Percentiles rank a stretch among this genome's conserved stretches.
These are phyloP conservation scores for Girardia tigrina DNA, from an alignment of 2,888 invertebrate species.

Conservation along the genomic window DNA sequence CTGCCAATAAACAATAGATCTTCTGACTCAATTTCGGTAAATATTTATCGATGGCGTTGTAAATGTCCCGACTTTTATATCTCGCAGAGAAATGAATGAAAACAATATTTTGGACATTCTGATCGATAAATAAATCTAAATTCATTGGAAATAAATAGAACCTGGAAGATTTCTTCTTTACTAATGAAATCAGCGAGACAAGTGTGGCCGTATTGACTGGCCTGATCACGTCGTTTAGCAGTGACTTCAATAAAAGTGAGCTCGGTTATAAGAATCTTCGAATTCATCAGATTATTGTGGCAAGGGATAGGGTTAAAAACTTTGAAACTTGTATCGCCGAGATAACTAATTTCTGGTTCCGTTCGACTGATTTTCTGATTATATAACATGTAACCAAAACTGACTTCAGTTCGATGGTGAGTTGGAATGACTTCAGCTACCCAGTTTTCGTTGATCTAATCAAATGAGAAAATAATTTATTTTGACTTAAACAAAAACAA, in stretches of 20 bases:
- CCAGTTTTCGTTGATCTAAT: slow-evolving; percentile 28
- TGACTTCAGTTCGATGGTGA: slow-evolving; percentile 42
- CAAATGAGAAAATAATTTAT: too few species aligned
- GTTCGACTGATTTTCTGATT: slow-evolving; percentile 40
- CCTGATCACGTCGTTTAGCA: not conserved
- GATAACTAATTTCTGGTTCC: slow-evolving; percentile 42
- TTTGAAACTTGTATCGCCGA: slow-evolving; percentile 43
- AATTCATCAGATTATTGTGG: slow-evolving; percentile 41
- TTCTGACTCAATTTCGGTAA: not conserved
- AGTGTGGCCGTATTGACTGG: not conserved
- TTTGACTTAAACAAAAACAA: too few species aligned
- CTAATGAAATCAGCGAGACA: not conserved
- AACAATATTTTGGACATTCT: not conserved
- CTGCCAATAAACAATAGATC: not conserved
- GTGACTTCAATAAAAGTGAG: slow-evolving; percentile 42
- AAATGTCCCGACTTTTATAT: not conserved
- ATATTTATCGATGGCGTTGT: not conserved
- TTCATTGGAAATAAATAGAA: not conserved
- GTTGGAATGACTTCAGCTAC: slow-evolving; percentile 40
- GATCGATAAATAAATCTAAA: not conserved
- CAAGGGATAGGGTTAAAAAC: slow-evolving; percentile 40
- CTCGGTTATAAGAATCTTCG: slow-evolving; percentile 44
- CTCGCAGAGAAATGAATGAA: slow-evolving; percentile 8
- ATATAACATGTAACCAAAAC: slow-evolving; percentile 46
- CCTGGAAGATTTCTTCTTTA: not conserved